Conservation (phyloP, 2,888 invertebrate species). For the Ormia ochracea region DNA sequence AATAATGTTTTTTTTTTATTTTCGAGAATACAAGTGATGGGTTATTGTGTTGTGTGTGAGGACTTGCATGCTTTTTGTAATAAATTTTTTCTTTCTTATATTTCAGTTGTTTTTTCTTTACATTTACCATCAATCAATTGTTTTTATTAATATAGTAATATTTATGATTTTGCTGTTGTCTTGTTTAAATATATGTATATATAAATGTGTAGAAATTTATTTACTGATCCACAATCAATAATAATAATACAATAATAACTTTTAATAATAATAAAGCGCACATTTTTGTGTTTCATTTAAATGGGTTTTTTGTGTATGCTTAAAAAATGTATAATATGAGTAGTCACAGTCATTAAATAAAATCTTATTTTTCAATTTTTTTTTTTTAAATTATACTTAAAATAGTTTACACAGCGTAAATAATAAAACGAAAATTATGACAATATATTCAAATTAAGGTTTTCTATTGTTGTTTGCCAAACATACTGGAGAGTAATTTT, state of each 20-base stretch:
- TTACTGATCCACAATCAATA: constrained; percentile 61
- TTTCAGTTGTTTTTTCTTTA: background rate
- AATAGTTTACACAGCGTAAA: constrained; percentile 61
- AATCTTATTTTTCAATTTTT: constrained; percentile 49
- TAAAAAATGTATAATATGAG: constrained; percentile 61
- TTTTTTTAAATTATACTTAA: constrained; percentile 52
- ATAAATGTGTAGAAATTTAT: constrained; percentile 46
- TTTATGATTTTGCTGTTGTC: constrained; percentile 24
- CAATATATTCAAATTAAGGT: constrained; percentile 35
- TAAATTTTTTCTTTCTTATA: constrained; percentile 10
- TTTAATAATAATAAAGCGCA: constrained; percentile 62
- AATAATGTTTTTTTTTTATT: background rate
- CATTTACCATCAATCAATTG: constrained; percentile 28
- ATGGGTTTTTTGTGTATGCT: constrained; percentile 59
- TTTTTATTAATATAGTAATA: constrained; percentile 24
- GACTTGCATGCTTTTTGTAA: constrained; percentile 14
- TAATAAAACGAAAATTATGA: constrained; percentile 52
- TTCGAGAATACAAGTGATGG: background rate
- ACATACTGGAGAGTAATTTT: constrained; percentile 52
- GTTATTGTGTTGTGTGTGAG: background rate
- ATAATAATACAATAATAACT: constrained; percentile 57
- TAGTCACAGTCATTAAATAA: constrained; percentile 63
- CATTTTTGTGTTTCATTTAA: constrained; percentile 46
- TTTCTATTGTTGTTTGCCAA: constrained; percentile 31
- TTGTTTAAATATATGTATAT: constrained; percentile 33